phyloP scores from a whole-genome alignment of 2,888 invertebrate species.

The Theodoxus fluviatilis region DNA sequence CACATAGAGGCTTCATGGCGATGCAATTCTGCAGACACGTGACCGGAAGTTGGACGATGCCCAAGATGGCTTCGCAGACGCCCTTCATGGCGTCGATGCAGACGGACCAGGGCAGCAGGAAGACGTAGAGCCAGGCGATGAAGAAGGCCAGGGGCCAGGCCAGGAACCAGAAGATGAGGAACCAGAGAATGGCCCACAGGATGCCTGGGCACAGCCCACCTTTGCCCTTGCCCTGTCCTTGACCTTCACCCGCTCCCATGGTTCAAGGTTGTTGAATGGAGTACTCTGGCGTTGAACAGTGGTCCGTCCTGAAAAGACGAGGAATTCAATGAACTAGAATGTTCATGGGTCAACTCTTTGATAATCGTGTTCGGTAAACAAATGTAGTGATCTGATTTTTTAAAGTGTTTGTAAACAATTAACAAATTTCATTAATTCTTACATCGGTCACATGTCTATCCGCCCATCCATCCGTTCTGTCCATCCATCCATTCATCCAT shows the following conservation, averaged over 20 bases:
- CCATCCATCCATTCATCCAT: too few species aligned
- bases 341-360: too few species aligned
- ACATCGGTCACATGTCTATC: too few species aligned
- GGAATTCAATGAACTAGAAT: too few species aligned
- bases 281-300: too few species aligned
- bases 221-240: constrained; percentile 44
- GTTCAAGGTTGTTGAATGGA: constrained; percentile 26
- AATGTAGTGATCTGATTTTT: too few species aligned
- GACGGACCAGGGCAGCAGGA: constrained; percentile 60
- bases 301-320: too few species aligned
- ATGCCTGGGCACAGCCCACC: constrained; percentile 51
- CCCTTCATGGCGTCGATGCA: constrained; percentile 54
- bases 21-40: constrained; percentile 60
- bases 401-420: too few species aligned
- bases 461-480: too few species aligned
- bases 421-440: too few species aligned
- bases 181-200: constrained; percentile 61
- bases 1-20: constrained; percentile 59
- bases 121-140: constrained; percentile 60
- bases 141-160: constrained; percentile 62
- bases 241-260: constrained; percentile 39
- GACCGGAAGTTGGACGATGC: constrained; percentile 58
- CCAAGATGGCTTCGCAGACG: constrained; percentile 56
- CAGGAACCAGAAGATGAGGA: constrained; percentile 58
- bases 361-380: too few species aligned